Evolutionary conservation across 2,888 invertebrate genomes (phyloP), one percentile per base, ranked within the genome.

Genomic region (Trypoxylon attenuatum): DNA sequence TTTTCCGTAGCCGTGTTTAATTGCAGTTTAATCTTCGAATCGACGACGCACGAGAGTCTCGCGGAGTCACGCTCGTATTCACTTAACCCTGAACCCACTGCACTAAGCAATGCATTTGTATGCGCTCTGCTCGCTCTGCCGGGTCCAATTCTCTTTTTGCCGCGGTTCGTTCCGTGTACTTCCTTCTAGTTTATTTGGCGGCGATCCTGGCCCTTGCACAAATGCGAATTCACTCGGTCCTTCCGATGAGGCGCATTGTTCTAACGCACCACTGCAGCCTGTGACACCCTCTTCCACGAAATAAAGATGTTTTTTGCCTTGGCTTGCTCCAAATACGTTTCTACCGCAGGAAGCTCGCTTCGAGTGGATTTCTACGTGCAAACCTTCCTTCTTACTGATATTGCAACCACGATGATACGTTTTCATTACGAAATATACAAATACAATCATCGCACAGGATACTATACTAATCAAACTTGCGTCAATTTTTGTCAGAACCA

Each of bases 151-250:
- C 64, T 70, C 69, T 74, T 80, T 73, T 81, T 71, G 65, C 66
- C 67, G 55, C 53, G 45, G 78, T 76, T 74, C 74, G 71, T 76
- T 78, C 67, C 76, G 66, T 67, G 65, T 60, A 47, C 27, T 51
- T 74, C 67, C 74, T 74, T 76, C 70, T 73, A 72, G 73, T 78
- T 80, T 79, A 76, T 82, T 81, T 79, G 55, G 58, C 65, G 60
- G 65, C 64, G 50, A 19, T 49, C 21, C 23, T 39, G 47, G 29
- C 52, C 64, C 56, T 57, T 33, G 38, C 33, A 47, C 27, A 47
- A 22, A 5, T 13, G 27, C 41, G 8, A 6, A 18, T 25, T 46
- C 39, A 27, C 27, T 43, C 38, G 18, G 43, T 38, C 45, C 42
- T 41, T 22, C 19, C 25, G 42, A 69, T 54, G 50, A 58, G 23